A percentile compares a stretch with the other conserved stretches of the same genome.
These are phyloP conservation scores for Drosophila asahinai DNA, from an alignment of 1,140 invertebrate genomes.

Conservation along the genomic window DNA sequence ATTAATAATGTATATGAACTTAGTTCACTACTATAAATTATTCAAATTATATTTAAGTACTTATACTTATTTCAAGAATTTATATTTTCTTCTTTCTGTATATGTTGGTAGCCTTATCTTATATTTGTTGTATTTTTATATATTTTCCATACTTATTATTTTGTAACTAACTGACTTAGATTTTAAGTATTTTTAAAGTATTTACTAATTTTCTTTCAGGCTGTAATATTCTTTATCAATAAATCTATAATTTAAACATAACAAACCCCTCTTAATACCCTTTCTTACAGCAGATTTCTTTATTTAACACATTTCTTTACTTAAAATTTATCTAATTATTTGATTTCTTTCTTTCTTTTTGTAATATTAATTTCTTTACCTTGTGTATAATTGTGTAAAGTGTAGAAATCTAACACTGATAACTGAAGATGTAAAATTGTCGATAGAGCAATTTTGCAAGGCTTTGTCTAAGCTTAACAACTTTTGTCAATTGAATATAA, in stretches of 20 bases:
- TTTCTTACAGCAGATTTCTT: background rate
- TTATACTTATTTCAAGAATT: background rate
- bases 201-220: background rate
- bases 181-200: constrained; percentile 17
- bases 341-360: constrained; percentile 52
- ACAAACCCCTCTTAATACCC: background rate
- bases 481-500: constrained; percentile 43
- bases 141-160: background rate
- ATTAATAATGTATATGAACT: too few relatives aligned
- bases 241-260: background rate
- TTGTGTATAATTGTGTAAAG: constrained; percentile 45
- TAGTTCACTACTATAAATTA: background rate
- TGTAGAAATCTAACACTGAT: constrained; percentile 52
- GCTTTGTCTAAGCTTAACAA: constrained; percentile 65
- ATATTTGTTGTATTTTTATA: background rate
- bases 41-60: background rate
- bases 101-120: too few relatives aligned
- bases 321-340: constrained; percentile 58
- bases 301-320: constrained; percentile 15
- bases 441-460: constrained; percentile 67
- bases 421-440: constrained; percentile 53
- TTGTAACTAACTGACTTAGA: background rate
- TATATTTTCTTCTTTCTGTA: too few relatives aligned
- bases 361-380: constrained; percentile 7
- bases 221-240: too few relatives aligned